Base-by-base conservation (phyloP, 2,113 vertebrate genomes). In the Lichenostomus cassidix region DNA sequence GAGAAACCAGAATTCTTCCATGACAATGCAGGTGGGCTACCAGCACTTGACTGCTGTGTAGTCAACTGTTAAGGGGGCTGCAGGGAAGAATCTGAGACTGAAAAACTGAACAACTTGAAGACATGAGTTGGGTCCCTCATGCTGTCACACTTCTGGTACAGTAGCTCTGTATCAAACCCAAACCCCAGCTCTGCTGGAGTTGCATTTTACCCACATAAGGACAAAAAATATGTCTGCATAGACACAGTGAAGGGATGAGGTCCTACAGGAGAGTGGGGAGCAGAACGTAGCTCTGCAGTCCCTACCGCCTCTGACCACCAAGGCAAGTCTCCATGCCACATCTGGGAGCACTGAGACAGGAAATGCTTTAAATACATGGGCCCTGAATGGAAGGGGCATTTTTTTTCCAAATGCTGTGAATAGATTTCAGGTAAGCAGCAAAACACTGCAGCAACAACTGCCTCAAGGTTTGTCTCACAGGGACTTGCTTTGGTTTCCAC, bases 81-180 rank as follows among this genome's bases (percentile, higher is more conserved):
- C 37, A 69, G 24, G 31, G 33, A 86, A 77, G 53, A 73, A n/a
- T 53, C 15, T 50, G 21, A 67, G 42, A 9, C 23, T 50, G 49
- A 81, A 71, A 77, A 70, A 52, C 35, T 5, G 79, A 50, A 25
- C 1, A 10, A 53, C 23, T 55, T 4, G 2, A 74, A 81, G 23
- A 62, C 6, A 12, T 1, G 10, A 15, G 11, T 50, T 62, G 28
- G 41, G 25, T 73, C 9, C 6, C n/a, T 73, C 0, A 2, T 62
- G 71, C 16, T 33, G 21, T 42, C 55, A 55, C 31, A 15, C 21
- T 39, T 39, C 39, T 39, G 7, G n/a, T 46, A 49, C 25, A 84
- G 52, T 35, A 92, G 74, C 35, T 91, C 35, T 65, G 31, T 42
- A 53, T 17, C 1, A 4, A 76, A 20, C 29, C 15, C 80, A 35